A percentile compares a stretch with the other conserved stretches of the same genome.
These are phyloP conservation scores for Dipodomys ordii DNA, from an alignment of 2,113 vertebrate genomes.

Conservation along the genomic window DNA sequence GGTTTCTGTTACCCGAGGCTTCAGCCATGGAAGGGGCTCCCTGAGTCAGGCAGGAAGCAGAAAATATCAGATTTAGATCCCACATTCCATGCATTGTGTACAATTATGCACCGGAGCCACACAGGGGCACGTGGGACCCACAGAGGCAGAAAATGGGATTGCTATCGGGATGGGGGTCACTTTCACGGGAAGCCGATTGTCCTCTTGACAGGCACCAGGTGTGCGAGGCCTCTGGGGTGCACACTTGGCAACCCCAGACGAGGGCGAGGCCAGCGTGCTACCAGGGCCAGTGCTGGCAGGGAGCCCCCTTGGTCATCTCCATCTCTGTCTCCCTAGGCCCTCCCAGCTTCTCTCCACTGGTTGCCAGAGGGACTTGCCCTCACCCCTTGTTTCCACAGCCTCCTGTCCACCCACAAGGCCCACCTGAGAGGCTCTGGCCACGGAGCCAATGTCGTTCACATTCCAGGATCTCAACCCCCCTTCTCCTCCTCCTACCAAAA, in stretches of 20 bases:
- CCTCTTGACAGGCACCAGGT: neutral
- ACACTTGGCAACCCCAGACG: accelerated
- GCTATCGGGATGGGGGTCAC: neutral
- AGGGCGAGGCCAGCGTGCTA: neutral
- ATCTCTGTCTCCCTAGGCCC: neutral
- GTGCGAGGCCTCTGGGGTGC: accelerated
- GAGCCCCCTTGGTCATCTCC: neutral
- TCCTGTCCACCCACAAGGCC: neutral
- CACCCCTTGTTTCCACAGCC: neutral
- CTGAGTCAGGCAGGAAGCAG: conserved; percentile 66
- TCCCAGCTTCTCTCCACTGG: neutral
- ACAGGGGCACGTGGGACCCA: neutral
- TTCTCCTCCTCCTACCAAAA: neutral
- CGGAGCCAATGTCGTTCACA: neutral
- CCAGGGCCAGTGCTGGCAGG: accelerated
- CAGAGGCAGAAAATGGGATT: neutral
- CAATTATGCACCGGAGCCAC: conserved; percentile 31
- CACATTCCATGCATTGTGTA: conserved; percentile 62
- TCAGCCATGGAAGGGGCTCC: conserved; percentile 50
- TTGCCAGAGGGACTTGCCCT: accelerated
- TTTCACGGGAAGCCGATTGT: neutral
- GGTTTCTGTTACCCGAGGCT: conserved; percentile 57
- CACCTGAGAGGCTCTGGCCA: neutral
- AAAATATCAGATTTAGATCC: conserved; percentile 72
- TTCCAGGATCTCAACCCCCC: neutral